These are phyloP conservation scores for Enteromius mattozi DNA, from an alignment of 2,797 vertebrate genomes.

Conservation along the genomic window DNA sequence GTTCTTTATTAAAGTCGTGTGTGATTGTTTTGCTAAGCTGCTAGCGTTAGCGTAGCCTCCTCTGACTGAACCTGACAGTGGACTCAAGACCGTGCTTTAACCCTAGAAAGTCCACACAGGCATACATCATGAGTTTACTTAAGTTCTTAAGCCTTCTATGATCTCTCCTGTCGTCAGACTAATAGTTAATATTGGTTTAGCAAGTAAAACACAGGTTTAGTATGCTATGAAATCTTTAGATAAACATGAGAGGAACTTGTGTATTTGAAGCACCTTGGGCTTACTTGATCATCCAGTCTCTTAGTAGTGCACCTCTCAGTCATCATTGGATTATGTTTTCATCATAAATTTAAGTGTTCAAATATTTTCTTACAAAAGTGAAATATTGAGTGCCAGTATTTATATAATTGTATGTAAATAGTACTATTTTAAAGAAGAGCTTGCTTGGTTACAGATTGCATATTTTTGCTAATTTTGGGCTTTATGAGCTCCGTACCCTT, in stretches of 20 bases:
- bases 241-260: too few relatives aligned
- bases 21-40: background rate
- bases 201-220: background rate
- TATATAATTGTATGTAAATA: too few relatives aligned
- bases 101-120: background rate
- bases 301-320: too few relatives aligned
- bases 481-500: too few relatives aligned
- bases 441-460: background rate
- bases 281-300: too few relatives aligned
- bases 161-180: background rate
- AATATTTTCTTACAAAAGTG: too few relatives aligned
- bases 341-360: too few relatives aligned
- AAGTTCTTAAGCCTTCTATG: background rate
- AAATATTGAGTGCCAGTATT: too few relatives aligned
- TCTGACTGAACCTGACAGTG: conserved; percentile 54
- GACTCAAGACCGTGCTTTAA: conserved; percentile 44
- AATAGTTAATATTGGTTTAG: background rate
- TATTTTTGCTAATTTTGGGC: background rate
- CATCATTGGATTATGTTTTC: too few relatives aligned
- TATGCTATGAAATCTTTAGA: background rate
- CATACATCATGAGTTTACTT: background rate
- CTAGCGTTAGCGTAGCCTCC: background rate
- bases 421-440: too few relatives aligned
- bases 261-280: too few relatives aligned
- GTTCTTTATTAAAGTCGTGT: background rate